Base-by-base conservation (phyloP, 2,113 vertebrate genomes). In the Dasypus novemcinctus region DNA sequence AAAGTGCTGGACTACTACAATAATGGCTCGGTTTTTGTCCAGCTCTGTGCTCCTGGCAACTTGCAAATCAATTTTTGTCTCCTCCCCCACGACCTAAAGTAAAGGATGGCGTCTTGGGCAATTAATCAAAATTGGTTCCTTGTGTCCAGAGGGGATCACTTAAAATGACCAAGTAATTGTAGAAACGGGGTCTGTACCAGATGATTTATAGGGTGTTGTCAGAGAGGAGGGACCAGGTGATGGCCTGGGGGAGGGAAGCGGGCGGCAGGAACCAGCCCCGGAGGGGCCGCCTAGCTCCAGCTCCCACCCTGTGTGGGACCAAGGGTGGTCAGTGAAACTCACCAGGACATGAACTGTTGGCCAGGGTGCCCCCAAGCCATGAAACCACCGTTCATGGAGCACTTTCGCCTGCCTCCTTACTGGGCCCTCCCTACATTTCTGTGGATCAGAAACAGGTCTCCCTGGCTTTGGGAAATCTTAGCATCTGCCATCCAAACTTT, bases 71-170 rank as follows among this genome's bases (percentile, higher is more conserved):
- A 52, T 88, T 57, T 80, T 68, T 54, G 43, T 66, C n/a, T 61
- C n/a, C 25, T 38, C 33, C 36, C 12, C 29, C 4, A 23, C 36
- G 36, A 46, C 25, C 72, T 86, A 79, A 81, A 92, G 72, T 66
- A 85, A 85, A 96, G 69, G 41, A 85, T 69, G 11, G 61, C 18
- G 43, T 89, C 78, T 81, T 21, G 72, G 87, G 63, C 63, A 92
- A 95, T 75, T 91, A 72, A 89, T 96, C 85, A 96, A 94, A 72
- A 92, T 21, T 84, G 49, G 33, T n/a, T 95, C 69, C n/a, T 2
- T 49, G 81, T 61, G 33, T 87, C 69, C 89, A 86, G 89, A 94
- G 91, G 79, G 68, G n/a, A 49, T 82, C 81, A 17, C n/a, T 88
- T 79, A 61, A 92, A 96, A 97, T 78, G 57, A 84, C 61, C 0